Percentiles rank a stretch among this genome's conserved stretches.
Conservation (phyloP, 2,888 invertebrate genomes). For the Macaria notata region DNA sequence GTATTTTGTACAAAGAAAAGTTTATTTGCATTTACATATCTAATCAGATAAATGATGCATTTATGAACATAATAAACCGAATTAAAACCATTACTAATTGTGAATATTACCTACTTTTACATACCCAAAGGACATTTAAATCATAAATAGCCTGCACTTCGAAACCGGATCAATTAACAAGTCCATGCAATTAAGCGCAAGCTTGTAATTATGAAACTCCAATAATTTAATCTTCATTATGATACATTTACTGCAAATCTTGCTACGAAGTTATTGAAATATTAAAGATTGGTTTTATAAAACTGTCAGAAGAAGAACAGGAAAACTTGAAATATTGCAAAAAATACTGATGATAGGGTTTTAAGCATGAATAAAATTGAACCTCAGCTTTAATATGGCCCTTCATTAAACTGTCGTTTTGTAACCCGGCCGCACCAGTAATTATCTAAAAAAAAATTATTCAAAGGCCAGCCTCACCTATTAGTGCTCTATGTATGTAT, state of each 20-base stretch:
- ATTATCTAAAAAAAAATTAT: slow-evolving; percentile 36
- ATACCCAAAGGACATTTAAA: too few species aligned
- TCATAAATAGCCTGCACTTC: slow-evolving; percentile 18
- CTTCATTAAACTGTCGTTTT: slow-evolving; percentile 31
- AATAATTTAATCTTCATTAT: slow-evolving; percentile 7
- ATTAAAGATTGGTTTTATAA: not conserved
- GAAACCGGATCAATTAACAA: slow-evolving; percentile 39
- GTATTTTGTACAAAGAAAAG: too few species aligned
- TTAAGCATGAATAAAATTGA: slow-evolving; percentile 10
- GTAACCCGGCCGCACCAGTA: slow-evolving; percentile 31
- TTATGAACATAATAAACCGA: not conserved
- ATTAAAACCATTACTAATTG: not conserved
- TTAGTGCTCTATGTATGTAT: slow-evolving; percentile 65
- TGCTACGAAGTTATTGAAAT: not conserved
- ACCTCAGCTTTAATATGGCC: slow-evolving; percentile 13
- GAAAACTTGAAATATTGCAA: too few species aligned
- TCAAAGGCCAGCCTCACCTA: slow-evolving; percentile 57
- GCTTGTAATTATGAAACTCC: slow-evolving; percentile 6
- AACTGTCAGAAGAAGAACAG: not conserved
- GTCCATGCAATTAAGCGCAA: slow-evolving; percentile 39
- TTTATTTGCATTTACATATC: too few species aligned
- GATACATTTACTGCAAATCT: slow-evolving; percentile 1
- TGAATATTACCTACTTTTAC: slow-evolving; percentile 5
- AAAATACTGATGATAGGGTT: not conserved
- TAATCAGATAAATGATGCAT: not conserved